Percentiles rank a stretch among this genome's conserved stretches.
phyloP scores from a whole-genome alignment of 2,797 vertebrate genomes.

The Forpus xanthops region DNA sequence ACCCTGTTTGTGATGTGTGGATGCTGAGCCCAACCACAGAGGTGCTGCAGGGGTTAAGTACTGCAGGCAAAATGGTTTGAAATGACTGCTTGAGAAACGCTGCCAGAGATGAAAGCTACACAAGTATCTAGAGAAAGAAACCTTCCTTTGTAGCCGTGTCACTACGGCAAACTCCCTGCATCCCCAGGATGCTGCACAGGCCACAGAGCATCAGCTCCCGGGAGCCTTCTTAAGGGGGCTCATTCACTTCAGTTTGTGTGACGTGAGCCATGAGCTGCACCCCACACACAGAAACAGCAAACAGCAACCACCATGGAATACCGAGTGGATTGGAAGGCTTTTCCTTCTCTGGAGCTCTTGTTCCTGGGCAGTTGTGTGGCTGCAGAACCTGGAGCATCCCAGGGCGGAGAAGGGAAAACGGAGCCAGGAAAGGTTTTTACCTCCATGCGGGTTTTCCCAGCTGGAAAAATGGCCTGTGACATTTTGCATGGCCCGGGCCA shows the following conservation, averaged over 20 bases:
- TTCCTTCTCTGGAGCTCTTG: neutral
- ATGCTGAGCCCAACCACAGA: neutral
- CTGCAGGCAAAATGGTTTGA: neutral
- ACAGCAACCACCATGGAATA: neutral
- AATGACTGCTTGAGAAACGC: neutral
- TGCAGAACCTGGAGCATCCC: neutral
- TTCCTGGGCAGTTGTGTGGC: neutral
- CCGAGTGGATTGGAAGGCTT: neutral
- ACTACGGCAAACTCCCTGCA: neutral
- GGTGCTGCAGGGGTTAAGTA: neutral
- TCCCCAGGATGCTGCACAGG: neutral
- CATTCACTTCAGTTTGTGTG: neutral
- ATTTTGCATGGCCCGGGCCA: neutral
- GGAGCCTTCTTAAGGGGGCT: neutral
- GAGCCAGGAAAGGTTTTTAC: neutral
- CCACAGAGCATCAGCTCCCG: neutral
- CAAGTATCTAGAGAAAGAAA: neutral
- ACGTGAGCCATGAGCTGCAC: accelerated
- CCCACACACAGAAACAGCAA: neutral
- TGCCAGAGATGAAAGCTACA: constrained; percentile 6
- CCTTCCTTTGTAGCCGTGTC: neutral
- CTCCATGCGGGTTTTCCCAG: neutral
- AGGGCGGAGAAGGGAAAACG: neutral
- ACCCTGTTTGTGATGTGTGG: neutral
- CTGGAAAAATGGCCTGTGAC: neutral